Evolutionary conservation across 1,140 invertebrate species (phyloP), one percentile per base, ranked within the genome.

Genomic region (Diorhabda sublineata): DNA sequence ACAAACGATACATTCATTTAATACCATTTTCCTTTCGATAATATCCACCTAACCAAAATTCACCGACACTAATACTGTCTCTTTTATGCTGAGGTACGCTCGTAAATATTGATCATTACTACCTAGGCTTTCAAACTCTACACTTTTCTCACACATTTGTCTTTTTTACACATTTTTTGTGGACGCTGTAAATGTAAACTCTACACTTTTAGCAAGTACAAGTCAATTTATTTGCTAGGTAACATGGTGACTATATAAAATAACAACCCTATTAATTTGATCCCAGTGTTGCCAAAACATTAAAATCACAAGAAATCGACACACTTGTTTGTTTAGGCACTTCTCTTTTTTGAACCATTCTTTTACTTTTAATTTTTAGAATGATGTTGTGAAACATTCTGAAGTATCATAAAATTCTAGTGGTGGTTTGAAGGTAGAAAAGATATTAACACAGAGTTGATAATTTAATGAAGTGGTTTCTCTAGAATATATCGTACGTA

Each of bases 91-190:
- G 3, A 52, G 47, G 47, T 52, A 8, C 47, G 47, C 47, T 52
- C 47, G 47, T 52, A 52, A 52, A 52, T 52, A 52, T 52, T 52
- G 47, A 52, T 52, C 47, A n/a, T n/a, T 52, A 26, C n/a, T 52
- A 52, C 47, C 47, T 52, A n/a, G 47, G n/a, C 47, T 8, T 6
- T 52, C 47, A 3, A 8, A 52, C 59, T 8, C 47, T 52, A 2
- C 4, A 52, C 47, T 52, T 52, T n/a, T 67, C 57, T 68, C 57
- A 64, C 61, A 11, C 41, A 44, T 45, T 45, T 62, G 64, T 70
- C 64, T 66, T 62, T 45, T 66, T 67, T 59, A 71, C 69, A 68
- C 69, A 71, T 71, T 71, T 71, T 71, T 52, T 71, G 44, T 61
- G 41, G 57, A 47, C 64, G 65, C 64, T 71, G 69, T 71, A 67